Conservation (phyloP, 2,888 invertebrate species). For the Ichneumoninae sp. region DNA sequence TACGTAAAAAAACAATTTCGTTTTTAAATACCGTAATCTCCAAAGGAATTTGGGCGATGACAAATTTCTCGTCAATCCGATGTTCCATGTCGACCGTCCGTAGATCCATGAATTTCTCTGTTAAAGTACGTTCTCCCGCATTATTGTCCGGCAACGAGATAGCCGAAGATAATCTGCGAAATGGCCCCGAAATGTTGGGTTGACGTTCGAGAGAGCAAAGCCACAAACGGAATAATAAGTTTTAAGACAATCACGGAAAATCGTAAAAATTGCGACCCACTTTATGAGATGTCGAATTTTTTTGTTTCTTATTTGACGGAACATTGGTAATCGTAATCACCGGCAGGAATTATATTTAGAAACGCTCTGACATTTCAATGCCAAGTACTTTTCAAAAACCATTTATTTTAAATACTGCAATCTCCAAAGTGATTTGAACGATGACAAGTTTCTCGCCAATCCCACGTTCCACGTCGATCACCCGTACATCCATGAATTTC, state of each 20-base stretch:
- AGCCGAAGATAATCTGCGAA: conserved; percentile 49
- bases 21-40: neutral
- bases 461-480: conserved; percentile 12
- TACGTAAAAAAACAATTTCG: too few species aligned
- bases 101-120: conserved; percentile 16
- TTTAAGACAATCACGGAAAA: too few species aligned
- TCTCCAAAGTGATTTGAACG: neutral
- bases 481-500: conserved; percentile 7
- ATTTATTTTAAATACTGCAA: neutral
- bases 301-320: too few species aligned
- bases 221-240: too few species aligned
- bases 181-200: too few species aligned
- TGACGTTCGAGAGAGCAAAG: too few species aligned
- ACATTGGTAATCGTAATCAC: too few species aligned
- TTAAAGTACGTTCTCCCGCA: conserved; percentile 25
- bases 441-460: neutral
- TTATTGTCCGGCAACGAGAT: conserved; percentile 41
- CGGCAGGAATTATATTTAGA: too few species aligned
- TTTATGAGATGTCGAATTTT: too few species aligned
- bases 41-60: neutral
- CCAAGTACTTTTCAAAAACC: too few species aligned
- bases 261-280: too few species aligned
- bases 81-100: neutral
- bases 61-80: neutral
- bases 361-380: too few species aligned